These are phyloP conservation scores for Syndactyla subalaris DNA, from an alignment of 2,797 vertebrate species.

Conservation along the genomic window DNA sequence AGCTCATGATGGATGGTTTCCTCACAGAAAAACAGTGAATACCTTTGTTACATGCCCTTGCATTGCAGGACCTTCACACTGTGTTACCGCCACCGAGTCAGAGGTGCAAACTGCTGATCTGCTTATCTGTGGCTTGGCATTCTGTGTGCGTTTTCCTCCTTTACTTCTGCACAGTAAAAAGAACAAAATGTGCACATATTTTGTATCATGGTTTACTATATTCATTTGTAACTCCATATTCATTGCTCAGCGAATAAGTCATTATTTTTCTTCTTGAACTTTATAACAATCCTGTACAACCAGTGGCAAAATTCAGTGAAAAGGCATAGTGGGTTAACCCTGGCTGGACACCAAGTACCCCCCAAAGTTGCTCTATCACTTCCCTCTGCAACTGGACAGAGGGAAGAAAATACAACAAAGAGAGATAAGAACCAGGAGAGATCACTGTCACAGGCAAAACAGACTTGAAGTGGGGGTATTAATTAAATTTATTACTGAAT, in stretches of 20 bases:
- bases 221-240: neutral
- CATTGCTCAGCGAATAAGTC: neutral
- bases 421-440: neutral
- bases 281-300: neutral
- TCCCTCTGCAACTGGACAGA: neutral
- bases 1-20: conserved; percentile 23
- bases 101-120: neutral
- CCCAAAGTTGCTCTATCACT: neutral
- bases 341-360: neutral
- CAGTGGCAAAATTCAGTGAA: neutral
- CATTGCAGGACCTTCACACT: neutral
- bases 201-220: neutral
- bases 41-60: neutral
- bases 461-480: neutral
- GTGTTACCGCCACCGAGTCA: neutral
- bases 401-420: neutral
- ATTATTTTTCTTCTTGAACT: neutral
- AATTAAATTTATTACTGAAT: neutral
- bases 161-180: neutral
- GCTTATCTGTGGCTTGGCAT: neutral
- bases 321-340: neutral
- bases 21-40: neutral
- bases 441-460: neutral
- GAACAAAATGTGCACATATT: neutral
- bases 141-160: neutral